Conservation (phyloP, 2,113 vertebrate species). For the Lepisosteus oculatus region DNA sequence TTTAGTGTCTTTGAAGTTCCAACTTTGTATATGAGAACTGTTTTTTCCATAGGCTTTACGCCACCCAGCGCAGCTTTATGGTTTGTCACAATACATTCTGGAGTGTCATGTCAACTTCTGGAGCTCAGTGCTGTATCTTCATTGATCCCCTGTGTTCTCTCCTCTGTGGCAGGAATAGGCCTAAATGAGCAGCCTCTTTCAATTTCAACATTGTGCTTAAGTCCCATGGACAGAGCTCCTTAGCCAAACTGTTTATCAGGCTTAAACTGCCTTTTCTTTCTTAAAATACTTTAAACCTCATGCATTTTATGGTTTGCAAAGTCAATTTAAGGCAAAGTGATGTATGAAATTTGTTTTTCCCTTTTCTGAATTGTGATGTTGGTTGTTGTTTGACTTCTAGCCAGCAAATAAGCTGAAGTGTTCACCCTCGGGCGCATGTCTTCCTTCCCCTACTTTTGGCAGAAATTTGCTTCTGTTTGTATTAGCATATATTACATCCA, state of each 20-base stretch:
- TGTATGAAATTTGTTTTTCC: background rate
- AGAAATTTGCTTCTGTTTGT: background rate
- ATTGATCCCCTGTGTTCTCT: background rate
- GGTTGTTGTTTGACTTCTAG: background rate
- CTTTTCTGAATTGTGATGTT: background rate
- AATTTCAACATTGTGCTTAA: background rate
- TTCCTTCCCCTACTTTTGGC: background rate
- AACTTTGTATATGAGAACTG: background rate
- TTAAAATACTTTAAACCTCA: too few relatives aligned
- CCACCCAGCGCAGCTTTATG: background rate
- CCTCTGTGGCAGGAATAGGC: background rate
- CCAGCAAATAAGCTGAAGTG: background rate
- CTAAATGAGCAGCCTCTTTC: background rate
- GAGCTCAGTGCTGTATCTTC: background rate
- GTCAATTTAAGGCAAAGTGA: background rate
- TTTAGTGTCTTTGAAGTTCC: background rate
- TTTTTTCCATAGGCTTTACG: background rate
- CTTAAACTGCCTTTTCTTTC: too few relatives aligned
- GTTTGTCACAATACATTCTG: background rate
- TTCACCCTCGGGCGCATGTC: background rate
- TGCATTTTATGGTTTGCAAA: too few relatives aligned
- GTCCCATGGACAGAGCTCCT: background rate
- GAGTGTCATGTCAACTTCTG: background rate
- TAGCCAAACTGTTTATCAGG: background rate
- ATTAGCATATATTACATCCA: background rate